Evolutionary conservation across 2,888 invertebrate genomes (phyloP), one percentile per base, ranked within the genome.

Genomic region (Pachliopta kotzebuea): DNA sequence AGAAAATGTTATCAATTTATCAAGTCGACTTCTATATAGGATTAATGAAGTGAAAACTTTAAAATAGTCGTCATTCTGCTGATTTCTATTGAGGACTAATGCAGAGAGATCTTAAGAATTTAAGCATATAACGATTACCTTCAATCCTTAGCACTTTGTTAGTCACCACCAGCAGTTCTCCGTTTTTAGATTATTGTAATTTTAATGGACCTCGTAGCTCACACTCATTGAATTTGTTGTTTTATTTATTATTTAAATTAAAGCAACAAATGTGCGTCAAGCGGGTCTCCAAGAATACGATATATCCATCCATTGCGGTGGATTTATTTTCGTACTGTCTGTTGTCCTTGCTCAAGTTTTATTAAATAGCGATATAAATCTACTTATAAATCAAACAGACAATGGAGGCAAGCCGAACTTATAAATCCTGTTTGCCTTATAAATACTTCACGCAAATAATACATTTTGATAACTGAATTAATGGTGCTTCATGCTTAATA

Each of bases 361-460:
- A 60, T 60, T 56, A 52, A 56, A 64, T 64, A 56, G 60, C 50
- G 60, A 60, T 60, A 65, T 60, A 56, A 60, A 64, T 64, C 63
- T 64, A 50, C 50, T 31, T 37, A 56, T 60, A 64, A 60, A 65
- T 65, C 64, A 60, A 56, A 31, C 26, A 31, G 64, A 60, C 56
- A 60, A 60, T 56, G 56, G 45, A 60, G 23, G 42, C 17, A 24
- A 56, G 49, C 29, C 26, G 26, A 17, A 31, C 50, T 56, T 60
- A 53, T 60, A 45, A 52, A 56, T 52, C 52, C 45, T 50, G 29
- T 54, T 54, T 31, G 49, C 49, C 49, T 24, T 45, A 65, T 60
- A 65, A 65, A 65, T 60, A 65, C 60, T 37, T 60, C 42, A 26
- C 50, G 49, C 50, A 20, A n/a, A 26, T 53, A 64, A 60, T 60